A percentile compares a stretch with the other conserved stretches of the same genome.
phyloP scores from a whole-genome alignment of 2,113 vertebrate species.

The Serinus canaria region DNA sequence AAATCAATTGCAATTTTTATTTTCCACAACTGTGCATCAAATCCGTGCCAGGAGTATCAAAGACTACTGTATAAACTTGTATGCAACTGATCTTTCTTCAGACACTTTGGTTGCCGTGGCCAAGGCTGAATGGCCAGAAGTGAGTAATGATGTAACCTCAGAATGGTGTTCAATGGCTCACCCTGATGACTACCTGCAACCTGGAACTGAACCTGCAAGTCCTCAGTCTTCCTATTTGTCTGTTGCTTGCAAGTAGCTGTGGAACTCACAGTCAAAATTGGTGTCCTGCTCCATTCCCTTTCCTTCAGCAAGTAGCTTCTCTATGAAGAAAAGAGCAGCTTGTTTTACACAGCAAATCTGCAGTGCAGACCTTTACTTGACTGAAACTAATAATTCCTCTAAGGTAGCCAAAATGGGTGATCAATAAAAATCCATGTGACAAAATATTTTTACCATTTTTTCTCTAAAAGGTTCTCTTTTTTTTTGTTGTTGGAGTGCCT shows the following conservation, averaged over 20 bases:
- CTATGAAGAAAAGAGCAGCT: background rate
- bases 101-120: background rate
- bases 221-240: background rate
- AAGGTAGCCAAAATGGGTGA: background rate
- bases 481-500: background rate
- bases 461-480: background rate
- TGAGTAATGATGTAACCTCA: background rate
- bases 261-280: background rate
- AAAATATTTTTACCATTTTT: background rate
- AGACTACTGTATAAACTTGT: background rate
- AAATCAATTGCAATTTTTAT: constrained; percentile 13
- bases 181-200: background rate
- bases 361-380: background rate
- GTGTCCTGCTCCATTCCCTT: background rate
- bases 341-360: background rate
- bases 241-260: background rate
- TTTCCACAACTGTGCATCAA: background rate
- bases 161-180: background rate
- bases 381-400: background rate
- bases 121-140: background rate
- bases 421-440: background rate
- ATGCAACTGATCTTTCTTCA: background rate
- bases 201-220: background rate
- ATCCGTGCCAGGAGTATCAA: background rate
- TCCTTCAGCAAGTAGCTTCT: background rate